Conservation (phyloP, 2,113 vertebrate species). For the Brachypodius melanocephalos region DNA sequence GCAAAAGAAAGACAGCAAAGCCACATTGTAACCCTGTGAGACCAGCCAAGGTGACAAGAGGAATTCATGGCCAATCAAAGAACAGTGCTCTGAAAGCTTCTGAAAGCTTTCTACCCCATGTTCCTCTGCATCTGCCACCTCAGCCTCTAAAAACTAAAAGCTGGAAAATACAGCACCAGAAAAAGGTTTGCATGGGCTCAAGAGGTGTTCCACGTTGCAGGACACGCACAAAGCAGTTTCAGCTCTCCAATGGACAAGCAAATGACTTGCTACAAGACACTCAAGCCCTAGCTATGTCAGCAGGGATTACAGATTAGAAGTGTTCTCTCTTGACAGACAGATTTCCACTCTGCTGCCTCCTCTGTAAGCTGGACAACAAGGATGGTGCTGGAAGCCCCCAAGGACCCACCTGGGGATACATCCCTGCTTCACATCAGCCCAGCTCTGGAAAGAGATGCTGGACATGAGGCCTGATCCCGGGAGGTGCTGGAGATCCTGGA, state of each 20-base stretch:
- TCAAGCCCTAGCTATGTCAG: not conserved
- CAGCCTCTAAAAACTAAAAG: not conserved
- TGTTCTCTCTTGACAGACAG: not conserved
- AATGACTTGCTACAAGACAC: not conserved
- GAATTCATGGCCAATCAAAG: not conserved
- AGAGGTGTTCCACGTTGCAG: not conserved
- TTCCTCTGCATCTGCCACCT: not conserved
- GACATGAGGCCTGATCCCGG: not conserved
- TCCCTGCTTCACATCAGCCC: not conserved
- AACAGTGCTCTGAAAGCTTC: not conserved
- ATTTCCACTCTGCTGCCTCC: not conserved
- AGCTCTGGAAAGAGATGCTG: not conserved
- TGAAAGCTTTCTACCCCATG: not conserved
- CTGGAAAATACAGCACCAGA: not conserved
- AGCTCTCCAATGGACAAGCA: fast-evolving
- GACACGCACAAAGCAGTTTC: not conserved
- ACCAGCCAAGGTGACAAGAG: fast-evolving
- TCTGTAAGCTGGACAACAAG: not conserved
- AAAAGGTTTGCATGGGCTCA: not conserved
- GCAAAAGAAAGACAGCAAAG: not conserved
- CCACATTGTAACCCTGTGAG: not conserved
- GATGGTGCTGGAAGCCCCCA: not conserved
- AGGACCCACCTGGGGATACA: not conserved
- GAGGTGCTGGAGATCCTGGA: not conserved
- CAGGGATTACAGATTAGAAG: not conserved